These are phyloP conservation scores for Grapholita molesta DNA, from an alignment of 1,140 invertebrate species.

Conservation along the genomic window DNA sequence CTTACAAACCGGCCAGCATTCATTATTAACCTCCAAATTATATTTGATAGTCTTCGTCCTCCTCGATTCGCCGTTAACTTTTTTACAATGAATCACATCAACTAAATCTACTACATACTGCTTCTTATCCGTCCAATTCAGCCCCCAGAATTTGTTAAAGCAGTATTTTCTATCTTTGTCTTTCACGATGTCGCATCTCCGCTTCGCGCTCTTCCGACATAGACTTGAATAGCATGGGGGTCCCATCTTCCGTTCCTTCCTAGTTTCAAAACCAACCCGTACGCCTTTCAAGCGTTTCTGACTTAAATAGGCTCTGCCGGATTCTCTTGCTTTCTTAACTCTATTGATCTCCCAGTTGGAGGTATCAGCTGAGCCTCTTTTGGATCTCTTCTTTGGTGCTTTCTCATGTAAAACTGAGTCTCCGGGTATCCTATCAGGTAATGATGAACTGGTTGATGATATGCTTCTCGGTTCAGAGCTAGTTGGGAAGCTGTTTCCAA, in stretches of 20 bases:
- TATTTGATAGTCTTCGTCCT: not conserved
- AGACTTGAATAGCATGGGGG: not conserved
- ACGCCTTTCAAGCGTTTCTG: not conserved
- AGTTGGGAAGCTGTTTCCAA: not conserved
- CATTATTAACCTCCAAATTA: not conserved
- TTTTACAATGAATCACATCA: not conserved
- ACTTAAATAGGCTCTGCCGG: not conserved
- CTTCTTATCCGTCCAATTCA: not conserved
- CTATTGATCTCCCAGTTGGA: not conserved
- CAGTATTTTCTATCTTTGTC: not conserved
- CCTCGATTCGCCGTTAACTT: not conserved
- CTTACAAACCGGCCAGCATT: not conserved
- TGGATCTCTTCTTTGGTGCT: not conserved
- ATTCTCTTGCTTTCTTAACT: not conserved
- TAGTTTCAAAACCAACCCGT: not conserved
- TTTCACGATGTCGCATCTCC: not conserved
- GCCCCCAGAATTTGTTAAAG: not conserved
- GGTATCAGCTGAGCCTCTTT: not conserved
- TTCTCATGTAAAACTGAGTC: not conserved
- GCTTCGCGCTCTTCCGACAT: not conserved
- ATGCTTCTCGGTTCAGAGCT: not conserved
- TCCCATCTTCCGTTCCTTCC: not conserved
- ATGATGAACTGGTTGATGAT: not conserved
- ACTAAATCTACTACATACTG: not conserved
- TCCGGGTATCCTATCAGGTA: not conserved